A percentile compares a stretch with the other conserved stretches of the same genome.
Evolutionary conservation across 2,113 vertebrate species (phyloP).

Genomic region (Vulpes vulpes): DNA sequence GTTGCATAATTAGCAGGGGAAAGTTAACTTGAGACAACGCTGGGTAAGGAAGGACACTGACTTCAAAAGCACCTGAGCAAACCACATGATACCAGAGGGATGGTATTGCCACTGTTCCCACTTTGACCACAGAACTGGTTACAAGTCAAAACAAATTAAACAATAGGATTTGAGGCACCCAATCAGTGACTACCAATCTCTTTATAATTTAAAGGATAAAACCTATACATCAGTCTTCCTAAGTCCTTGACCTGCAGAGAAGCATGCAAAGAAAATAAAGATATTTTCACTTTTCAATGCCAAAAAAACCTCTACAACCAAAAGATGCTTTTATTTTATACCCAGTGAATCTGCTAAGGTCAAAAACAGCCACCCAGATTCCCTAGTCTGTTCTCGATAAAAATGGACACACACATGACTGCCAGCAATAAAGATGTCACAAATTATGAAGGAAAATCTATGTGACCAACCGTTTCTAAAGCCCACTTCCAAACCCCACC

Average conservation of each 20-base stretch:
- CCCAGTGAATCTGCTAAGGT: constrained; percentile 57
- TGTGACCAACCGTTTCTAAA: constrained; percentile 4
- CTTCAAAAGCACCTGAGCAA: background rate
- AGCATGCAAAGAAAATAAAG: constrained; percentile 40
- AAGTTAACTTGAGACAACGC: background rate
- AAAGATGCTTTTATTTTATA: constrained; percentile 48
- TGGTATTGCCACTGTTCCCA: background rate
- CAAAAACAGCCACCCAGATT: constrained; percentile 42
- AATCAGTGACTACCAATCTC: background rate
- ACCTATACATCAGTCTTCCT: background rate
- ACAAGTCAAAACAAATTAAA: constrained; percentile 23
- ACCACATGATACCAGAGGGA: background rate
- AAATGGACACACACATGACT: constrained; percentile 40
- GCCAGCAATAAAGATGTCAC: constrained; percentile 57
- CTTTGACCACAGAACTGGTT: background rate
- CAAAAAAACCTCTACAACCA: constrained; percentile 28
- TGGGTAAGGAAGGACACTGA: background rate
- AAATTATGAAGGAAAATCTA: constrained; percentile 3
- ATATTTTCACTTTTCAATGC: background rate
- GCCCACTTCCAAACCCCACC: constrained; percentile 4
- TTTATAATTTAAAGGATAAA: constrained; percentile 24
- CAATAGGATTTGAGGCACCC: background rate
- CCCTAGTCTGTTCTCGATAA: background rate
- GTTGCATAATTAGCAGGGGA: background rate
- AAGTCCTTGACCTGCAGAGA: background rate